Conservation (phyloP, 2,888 invertebrate genomes). For the Ashinkailepas kermadecensis region DNA sequence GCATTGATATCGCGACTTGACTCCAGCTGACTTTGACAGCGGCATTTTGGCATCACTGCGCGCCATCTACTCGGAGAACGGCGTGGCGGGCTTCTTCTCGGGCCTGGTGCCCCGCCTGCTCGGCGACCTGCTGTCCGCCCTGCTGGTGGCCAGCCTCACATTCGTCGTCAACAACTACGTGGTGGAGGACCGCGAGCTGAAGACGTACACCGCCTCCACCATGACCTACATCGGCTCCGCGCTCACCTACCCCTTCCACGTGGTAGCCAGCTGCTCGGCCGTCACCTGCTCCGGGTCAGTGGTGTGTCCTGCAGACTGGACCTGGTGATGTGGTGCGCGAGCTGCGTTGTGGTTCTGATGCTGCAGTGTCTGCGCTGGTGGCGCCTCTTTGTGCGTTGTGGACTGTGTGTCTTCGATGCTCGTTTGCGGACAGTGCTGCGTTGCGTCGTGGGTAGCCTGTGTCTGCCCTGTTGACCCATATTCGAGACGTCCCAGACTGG, state of each 20-base stretch:
- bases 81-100: conserved; percentile 75
- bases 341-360: too few relatives aligned
- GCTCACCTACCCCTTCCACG: conserved; percentile 83
- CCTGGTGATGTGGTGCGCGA: too few relatives aligned
- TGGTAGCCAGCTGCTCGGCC: conserved; percentile 85
- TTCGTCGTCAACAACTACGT: conserved; percentile 72
- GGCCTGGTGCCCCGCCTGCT: conserved; percentile 80
- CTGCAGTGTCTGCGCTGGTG: too few relatives aligned
- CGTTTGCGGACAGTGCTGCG: too few relatives aligned
- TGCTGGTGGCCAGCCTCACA: conserved; percentile 65
- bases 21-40: conserved; percentile 44
- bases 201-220: conserved; percentile 50
- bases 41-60: conserved; percentile 64
- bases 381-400: too few relatives aligned
- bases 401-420: too few relatives aligned
- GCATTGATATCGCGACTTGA: too few relatives aligned
- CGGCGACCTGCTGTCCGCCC: conserved; percentile 71
- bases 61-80: conserved; percentile 78
- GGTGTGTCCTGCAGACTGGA: too few relatives aligned
- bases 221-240: conserved; percentile 69
- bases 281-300: conserved; percentile 65
- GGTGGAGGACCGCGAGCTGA: conserved; percentile 60
- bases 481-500: too few relatives aligned
- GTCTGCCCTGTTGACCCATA: too few relatives aligned
- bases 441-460: too few relatives aligned